A percentile compares a stretch with the other conserved stretches of the same genome.
phyloP scores from a whole-genome alignment of 2,797 vertebrate genomes.

The Epinephelus malabaricus region DNA sequence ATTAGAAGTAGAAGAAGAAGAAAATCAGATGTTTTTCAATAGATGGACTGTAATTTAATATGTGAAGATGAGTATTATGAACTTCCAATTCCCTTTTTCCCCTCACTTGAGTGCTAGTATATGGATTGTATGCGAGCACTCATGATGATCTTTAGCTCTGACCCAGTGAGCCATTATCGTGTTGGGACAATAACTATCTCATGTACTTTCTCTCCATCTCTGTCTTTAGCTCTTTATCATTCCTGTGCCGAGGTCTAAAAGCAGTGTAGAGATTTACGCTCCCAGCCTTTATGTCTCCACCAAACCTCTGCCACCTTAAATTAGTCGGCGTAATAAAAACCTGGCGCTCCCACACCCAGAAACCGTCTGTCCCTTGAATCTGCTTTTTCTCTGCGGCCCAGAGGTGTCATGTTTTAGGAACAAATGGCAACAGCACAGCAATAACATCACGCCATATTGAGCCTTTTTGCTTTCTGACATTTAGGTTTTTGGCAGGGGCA shows the following conservation, averaged over 20 bases:
- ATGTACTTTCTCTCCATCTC: slow-evolving; percentile 14
- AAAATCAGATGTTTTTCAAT: too few relatives aligned
- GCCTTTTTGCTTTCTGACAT: slow-evolving; percentile 54
- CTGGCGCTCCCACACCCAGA: slow-evolving; percentile 50
- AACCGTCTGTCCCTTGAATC: slow-evolving; percentile 39
- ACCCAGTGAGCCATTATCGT: slow-evolving; percentile 19
- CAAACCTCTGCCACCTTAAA: slow-evolving; percentile 55
- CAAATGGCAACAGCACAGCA: slow-evolving; percentile 47
- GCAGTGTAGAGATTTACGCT: slow-evolving; percentile 37
- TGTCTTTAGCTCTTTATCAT: slow-evolving; percentile 36
- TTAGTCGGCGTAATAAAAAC: slow-evolving; percentile 56
- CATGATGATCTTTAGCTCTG: slow-evolving; percentile 10
- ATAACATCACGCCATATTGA: slow-evolving; percentile 42
- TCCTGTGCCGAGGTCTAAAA: slow-evolving; percentile 22
- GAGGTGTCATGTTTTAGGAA: slow-evolving; percentile 53
- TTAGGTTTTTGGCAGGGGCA: slow-evolving; percentile 58
- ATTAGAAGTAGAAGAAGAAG: not conserved
- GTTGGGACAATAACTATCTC: slow-evolving; percentile 13
- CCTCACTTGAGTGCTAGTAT: not conserved
- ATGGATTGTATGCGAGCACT: not conserved
- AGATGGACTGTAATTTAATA: too few relatives aligned
- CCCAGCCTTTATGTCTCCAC: slow-evolving; percentile 46
- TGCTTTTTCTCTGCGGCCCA: slow-evolving; percentile 35
- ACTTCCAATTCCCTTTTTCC: too few relatives aligned
- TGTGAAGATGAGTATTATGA: too few relatives aligned